Percentiles rank a stretch among this genome's conserved stretches.
Conservation (phyloP, 30 jellyfish, hydroid and myxozoan species). For the Pelagia noctiluca region DNA sequence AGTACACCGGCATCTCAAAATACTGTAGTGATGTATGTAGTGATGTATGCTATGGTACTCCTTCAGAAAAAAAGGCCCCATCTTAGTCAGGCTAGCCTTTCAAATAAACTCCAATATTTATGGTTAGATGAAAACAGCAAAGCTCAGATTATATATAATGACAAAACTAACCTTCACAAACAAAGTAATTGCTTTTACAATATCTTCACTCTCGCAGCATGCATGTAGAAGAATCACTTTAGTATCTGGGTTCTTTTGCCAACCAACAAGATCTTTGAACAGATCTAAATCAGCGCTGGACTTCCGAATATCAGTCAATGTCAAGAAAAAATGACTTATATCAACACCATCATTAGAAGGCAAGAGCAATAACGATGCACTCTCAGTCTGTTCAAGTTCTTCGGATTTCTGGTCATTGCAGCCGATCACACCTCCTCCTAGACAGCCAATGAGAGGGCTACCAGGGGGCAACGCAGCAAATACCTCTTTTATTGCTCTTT, state of each 20-base stretch:
- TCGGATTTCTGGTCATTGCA: not conserved
- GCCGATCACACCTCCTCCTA: conserved; percentile 74
- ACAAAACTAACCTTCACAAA: conserved; percentile 45
- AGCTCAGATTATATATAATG: too few relatives aligned
- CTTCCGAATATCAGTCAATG: conserved; percentile 11
- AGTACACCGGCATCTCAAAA: too few relatives aligned
- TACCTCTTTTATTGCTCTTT: not conserved
- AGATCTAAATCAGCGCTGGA: conserved; percentile 29
- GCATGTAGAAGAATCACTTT: conserved; percentile 62
- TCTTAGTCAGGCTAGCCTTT: too few relatives aligned
- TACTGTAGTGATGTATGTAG: too few relatives aligned
- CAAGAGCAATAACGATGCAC: conserved; percentile 52
- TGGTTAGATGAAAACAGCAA: too few relatives aligned
- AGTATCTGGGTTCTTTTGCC: conserved; percentile 11
- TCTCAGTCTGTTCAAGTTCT: conserved; percentile 55
- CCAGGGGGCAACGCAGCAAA: conserved; percentile 21
- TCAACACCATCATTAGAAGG: conserved; percentile 29
- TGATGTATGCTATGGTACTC: too few relatives aligned
- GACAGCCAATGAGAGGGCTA: conserved; percentile 39
- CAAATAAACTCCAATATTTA: too few relatives aligned
- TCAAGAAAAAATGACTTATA: conserved; percentile 28
- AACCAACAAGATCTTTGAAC: conserved; percentile 9
- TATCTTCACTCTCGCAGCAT: conserved; percentile 42
- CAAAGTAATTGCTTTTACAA: conserved; percentile 38
- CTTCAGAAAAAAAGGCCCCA: too few relatives aligned